phyloP scores from a whole-genome alignment of 2,797 vertebrate genomes.

The Rhinella marina region DNA sequence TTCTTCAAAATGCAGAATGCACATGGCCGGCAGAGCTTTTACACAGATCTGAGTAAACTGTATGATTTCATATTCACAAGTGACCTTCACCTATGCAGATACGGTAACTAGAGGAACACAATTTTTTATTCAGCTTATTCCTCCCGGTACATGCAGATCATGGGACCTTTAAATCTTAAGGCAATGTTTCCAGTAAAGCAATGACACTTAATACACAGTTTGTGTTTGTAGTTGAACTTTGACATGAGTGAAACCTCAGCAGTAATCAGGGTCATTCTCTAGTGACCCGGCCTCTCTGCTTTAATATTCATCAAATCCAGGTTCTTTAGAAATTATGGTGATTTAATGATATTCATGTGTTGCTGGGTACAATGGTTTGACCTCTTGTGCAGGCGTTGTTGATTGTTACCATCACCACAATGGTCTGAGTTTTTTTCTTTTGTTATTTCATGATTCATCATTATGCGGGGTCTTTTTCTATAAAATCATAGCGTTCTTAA shows the following conservation, averaged over 20 bases:
- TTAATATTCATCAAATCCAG: constrained; percentile 51
- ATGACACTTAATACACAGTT: constrained; percentile 19
- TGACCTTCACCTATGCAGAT: not conserved
- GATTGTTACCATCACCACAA: constrained; percentile 23
- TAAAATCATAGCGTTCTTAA: not conserved
- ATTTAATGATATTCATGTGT: constrained; percentile 43
- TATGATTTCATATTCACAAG: not conserved
- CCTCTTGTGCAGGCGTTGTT: constrained; percentile 39
- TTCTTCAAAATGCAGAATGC: no score
- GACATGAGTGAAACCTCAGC: constrained; percentile 33
- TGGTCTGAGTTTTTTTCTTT: constrained; percentile 2
- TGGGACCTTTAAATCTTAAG: constrained; percentile 1
- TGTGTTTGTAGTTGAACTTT: constrained; percentile 53
- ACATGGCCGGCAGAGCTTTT: no score
- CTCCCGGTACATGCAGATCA: not conserved
- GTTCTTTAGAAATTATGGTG: not conserved
- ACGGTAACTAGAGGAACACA: not conserved
- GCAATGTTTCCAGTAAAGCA: constrained; percentile 4
- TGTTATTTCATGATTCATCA: constrained; percentile 1
- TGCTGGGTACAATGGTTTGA: constrained; percentile 19
- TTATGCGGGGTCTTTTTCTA: not conserved
- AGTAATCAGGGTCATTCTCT: constrained; percentile 44
- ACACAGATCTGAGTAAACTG: not conserved
- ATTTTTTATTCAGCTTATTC: not conserved
- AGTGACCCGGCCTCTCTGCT: constrained; percentile 37